Conservation (phyloP, 2,113 vertebrate species). For the Merops nubicus region DNA sequence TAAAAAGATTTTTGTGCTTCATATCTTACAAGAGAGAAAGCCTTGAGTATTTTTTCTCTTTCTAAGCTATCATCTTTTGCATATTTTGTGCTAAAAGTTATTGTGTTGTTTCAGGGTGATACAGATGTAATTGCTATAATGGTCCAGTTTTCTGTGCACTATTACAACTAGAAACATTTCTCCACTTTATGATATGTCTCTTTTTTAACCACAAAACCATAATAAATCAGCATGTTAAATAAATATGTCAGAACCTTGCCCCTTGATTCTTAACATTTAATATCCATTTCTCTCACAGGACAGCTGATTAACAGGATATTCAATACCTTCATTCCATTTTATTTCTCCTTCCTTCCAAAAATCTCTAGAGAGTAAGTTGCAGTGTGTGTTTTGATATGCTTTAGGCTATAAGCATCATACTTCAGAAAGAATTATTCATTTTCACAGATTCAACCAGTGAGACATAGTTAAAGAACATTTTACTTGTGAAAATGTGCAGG, state of each 20-base stretch:
- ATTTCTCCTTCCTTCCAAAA: background rate
- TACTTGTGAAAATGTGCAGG: background rate
- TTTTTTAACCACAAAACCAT: background rate
- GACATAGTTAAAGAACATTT: background rate
- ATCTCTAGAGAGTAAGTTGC: background rate
- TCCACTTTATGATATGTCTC: background rate
- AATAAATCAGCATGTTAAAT: background rate
- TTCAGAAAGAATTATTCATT: background rate
- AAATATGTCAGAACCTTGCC: background rate
- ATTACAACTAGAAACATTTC: background rate
- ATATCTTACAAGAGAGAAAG: background rate
- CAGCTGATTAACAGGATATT: background rate
- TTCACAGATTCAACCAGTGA: background rate
- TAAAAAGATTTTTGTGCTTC: background rate
- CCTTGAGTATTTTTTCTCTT: background rate
- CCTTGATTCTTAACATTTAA: background rate
- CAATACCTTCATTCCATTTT: background rate
- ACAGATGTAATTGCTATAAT: fast-evolving
- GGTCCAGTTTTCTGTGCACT: background rate
- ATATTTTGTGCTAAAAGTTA: background rate
- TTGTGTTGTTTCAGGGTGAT: background rate
- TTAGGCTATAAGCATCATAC: background rate
- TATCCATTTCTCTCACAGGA: background rate
- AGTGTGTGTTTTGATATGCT: background rate
- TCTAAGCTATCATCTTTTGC: background rate